Percentiles rank a stretch among this genome's conserved stretches.
Evolutionary conservation across 2,113 vertebrate genomes (phyloP).

Genomic region (Chitala chitala): DNA sequence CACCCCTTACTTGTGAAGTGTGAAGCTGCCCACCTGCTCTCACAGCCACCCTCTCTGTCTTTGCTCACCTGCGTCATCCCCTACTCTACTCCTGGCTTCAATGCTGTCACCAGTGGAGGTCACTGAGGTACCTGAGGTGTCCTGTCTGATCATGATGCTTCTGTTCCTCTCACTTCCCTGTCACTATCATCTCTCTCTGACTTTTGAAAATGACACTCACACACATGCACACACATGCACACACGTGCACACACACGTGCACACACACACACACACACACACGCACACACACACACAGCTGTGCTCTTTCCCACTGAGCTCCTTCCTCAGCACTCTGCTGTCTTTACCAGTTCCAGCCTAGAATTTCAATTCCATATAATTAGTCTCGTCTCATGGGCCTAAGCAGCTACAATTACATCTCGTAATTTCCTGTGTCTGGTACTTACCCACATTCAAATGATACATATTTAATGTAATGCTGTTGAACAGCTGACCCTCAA

Average conservation of each 20-base stretch:
- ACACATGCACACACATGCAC: too few species aligned
- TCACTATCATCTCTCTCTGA: background rate
- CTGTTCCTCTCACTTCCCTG: background rate
- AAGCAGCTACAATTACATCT: background rate
- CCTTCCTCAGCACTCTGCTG: background rate
- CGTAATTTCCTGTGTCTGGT: background rate
- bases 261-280: background rate
- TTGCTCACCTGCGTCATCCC: background rate
- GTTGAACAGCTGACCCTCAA: constrained; percentile 2
- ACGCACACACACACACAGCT: background rate
- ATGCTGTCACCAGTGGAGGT: background rate
- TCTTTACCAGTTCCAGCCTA: background rate
- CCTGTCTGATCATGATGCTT: background rate
- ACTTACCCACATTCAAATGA: background rate
- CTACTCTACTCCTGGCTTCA: background rate
- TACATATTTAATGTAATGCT: background rate
- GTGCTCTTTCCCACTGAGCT: background rate
- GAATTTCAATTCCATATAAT: background rate
- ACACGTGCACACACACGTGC: too few species aligned
- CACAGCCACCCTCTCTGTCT: background rate
- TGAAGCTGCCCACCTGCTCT: background rate
- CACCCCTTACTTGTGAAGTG: background rate
- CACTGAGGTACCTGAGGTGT: background rate
- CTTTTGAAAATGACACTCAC: too few species aligned
- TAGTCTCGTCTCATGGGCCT: background rate